Evolutionary conservation across 1,140 invertebrate species (phyloP).

Genomic region (Macrosteles quadrilineatus): DNA sequence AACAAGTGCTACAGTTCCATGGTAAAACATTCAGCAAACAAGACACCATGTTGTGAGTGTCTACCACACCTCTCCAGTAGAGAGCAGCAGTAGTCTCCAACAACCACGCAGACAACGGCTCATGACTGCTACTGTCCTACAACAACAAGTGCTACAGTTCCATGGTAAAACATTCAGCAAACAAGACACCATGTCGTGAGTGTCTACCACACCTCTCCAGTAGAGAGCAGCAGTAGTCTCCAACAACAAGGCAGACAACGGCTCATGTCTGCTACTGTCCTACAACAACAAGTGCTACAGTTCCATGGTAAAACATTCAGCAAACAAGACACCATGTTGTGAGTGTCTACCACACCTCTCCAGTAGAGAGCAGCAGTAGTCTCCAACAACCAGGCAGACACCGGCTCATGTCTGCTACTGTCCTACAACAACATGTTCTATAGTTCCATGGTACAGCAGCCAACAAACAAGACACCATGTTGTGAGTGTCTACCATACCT

Average conservation of each 20-base stretch:
- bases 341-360: no score
- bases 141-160: no score
- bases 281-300: no score
- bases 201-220: slow-evolving; percentile 56
- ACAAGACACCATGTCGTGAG: slow-evolving; percentile 55
- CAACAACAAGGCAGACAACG: background rate
- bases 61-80: slow-evolving; percentile 57
- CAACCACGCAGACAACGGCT: background rate
- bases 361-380: slow-evolving; percentile 51
- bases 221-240: slow-evolving; percentile 55
- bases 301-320: no score
- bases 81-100: slow-evolving; percentile 53
- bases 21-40: slow-evolving; percentile 55
- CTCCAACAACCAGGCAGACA: slow-evolving; percentile 38
- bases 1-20: no score
- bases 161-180: slow-evolving; percentile 53
- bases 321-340: no score
- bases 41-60: slow-evolving; percentile 54
- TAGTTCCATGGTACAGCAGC: slow-evolving; percentile 52
- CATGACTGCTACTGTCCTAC: no score
- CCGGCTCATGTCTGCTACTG: no score
- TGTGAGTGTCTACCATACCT: slow-evolving; percentile 53
- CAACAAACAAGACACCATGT: slow-evolving; percentile 56
- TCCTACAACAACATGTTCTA: no score
- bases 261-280: no score